phyloP scores from a whole-genome alignment of 2,888 invertebrate species.

The Willowsia nigromaculata region DNA sequence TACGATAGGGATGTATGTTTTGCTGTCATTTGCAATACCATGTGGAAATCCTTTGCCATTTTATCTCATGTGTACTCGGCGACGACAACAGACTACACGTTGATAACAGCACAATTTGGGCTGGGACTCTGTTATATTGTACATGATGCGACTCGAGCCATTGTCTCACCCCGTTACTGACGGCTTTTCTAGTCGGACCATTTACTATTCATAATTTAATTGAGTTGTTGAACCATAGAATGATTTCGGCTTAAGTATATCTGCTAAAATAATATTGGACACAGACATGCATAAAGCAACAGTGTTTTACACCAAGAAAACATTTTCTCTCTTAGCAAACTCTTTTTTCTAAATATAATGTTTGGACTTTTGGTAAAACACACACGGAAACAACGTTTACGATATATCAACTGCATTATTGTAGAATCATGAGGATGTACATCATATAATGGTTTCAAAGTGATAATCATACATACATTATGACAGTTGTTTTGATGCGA shows the following conservation, averaged over 20 bases:
- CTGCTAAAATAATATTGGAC: neutral
- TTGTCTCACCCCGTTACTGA: neutral
- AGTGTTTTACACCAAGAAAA: neutral
- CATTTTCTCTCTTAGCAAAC: too few species aligned
- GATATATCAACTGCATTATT: too few species aligned
- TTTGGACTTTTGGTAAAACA: too few species aligned
- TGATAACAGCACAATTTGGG: neutral
- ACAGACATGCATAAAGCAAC: neutral
- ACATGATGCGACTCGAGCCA: neutral
- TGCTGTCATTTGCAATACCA: neutral
- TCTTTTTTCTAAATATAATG: too few species aligned
- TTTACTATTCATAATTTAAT: constrained; percentile 19
- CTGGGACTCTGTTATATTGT: neutral
- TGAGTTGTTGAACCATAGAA: constrained; percentile 21
- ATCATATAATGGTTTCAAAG: neutral
- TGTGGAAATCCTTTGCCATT: neutral
- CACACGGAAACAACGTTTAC: too few species aligned
- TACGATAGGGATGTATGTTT: neutral
- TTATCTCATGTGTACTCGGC: too few species aligned
- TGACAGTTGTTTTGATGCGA: neutral
- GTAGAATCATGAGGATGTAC: too few species aligned
- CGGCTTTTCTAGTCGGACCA: neutral
- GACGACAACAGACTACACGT: neutral
- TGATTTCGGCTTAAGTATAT: neutral
- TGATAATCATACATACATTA: neutral